Conservation (phyloP, 2,113 vertebrate genomes). For the Onychostruthus taczanowskii region DNA sequence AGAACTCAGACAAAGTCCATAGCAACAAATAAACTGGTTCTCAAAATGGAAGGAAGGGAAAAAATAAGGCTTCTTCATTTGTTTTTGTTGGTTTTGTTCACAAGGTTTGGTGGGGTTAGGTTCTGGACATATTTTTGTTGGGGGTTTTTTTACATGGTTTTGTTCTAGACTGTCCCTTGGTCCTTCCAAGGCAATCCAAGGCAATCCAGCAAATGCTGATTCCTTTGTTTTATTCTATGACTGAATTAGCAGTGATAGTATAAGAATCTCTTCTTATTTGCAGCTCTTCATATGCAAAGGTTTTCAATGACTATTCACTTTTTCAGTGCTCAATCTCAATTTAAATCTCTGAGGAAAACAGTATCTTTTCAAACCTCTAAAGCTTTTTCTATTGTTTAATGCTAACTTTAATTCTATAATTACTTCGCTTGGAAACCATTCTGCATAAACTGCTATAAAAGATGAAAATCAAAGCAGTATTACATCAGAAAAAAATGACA, state of each 20-base stretch:
- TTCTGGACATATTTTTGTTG: neutral
- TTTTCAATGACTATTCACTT: neutral
- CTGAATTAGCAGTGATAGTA: neutral
- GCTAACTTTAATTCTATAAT: neutral
- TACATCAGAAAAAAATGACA: neutral
- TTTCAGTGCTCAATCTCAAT: neutral
- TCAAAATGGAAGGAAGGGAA: neutral
- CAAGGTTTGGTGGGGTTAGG: neutral
- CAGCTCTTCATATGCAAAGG: neutral
- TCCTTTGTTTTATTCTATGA: neutral
- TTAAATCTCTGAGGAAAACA: neutral
- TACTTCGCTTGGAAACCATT: neutral
- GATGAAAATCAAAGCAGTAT: neutral
- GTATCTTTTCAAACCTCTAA: neutral
- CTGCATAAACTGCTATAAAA: neutral
- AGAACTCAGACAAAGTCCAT: neutral
- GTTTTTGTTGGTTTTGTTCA: neutral
- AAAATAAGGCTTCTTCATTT: neutral
- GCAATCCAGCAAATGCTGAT: neutral
- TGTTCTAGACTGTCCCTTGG: neutral
- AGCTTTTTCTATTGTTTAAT: neutral
- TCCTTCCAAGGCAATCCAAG: neutral
- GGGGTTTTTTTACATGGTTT: rapidly evolving
- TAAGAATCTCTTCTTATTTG: neutral
- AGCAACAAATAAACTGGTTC: neutral